phyloP scores from a whole-genome alignment of 2,888 invertebrate species.

The Endomychus coccineus region DNA sequence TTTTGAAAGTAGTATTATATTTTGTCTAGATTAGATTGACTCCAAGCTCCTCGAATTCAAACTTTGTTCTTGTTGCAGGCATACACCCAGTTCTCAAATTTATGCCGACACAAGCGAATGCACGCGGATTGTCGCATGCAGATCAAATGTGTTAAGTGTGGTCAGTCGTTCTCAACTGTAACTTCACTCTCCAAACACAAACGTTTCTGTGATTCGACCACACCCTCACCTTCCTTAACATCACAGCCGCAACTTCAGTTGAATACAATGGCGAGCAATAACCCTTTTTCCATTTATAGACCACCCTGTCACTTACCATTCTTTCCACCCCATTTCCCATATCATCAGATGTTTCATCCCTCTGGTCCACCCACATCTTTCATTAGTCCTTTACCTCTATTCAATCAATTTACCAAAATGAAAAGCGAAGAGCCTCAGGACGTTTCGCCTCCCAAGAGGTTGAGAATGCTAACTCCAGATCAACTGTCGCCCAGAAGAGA shows the following conservation, averaged over 20 bases:
- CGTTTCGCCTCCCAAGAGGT: constrained; percentile 42
- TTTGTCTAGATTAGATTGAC: no score
- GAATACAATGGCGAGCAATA: constrained; percentile 37
- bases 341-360: constrained; percentile 42
- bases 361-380: constrained; percentile 49
- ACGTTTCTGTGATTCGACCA: constrained; percentile 86
- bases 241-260: constrained; percentile 35
- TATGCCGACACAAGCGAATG: constrained; percentile 99
- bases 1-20: no score
- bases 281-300: constrained; percentile 66
- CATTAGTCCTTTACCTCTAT: constrained; percentile 57
- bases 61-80: constrained; percentile 52
- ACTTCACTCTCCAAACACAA: constrained; percentile 93
- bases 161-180: constrained; percentile 84
- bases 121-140: constrained; percentile 92
- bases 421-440: constrained; percentile 46
- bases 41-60: no score
- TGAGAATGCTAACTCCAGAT: constrained; percentile 29
- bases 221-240: constrained; percentile 40
- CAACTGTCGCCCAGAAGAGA: constrained; percentile 38
- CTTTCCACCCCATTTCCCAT: constrained; percentile 56
- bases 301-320: constrained; percentile 54
- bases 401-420: constrained; percentile 47
- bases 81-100: constrained; percentile 98
- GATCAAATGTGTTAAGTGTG: constrained; percentile 91